A percentile compares a stretch with the other conserved stretches of the same genome.
Evolutionary conservation across 1,140 invertebrate genomes (phyloP).

Genomic region (Dufourea novaeangliae): DNA sequence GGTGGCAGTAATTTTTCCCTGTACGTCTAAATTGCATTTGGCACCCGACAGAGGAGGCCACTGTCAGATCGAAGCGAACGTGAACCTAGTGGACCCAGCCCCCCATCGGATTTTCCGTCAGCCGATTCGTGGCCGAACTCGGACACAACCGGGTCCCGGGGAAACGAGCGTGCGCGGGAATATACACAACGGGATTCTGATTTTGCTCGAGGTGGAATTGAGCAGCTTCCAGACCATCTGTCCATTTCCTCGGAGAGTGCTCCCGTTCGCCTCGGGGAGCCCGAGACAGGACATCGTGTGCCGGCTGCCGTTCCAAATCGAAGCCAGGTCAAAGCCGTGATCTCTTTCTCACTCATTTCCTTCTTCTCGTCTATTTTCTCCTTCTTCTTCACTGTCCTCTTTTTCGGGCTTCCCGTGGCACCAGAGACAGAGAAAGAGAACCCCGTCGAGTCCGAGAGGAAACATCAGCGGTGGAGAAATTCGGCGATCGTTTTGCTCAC

Average conservation of each 20-base stretch:
- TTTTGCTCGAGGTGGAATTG: slow-evolving; percentile 66
- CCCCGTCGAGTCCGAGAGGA: neutral
- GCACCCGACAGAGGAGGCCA: neutral
- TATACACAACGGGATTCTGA: slow-evolving; percentile 61
- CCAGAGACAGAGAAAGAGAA: neutral
- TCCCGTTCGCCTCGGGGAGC: slow-evolving; percentile 63
- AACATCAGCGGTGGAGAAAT: slow-evolving; percentile 38
- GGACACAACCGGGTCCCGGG: slow-evolving; percentile 13
- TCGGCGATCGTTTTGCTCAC: slow-evolving; percentile 46
- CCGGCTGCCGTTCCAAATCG: slow-evolving; percentile 52
- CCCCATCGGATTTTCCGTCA: slow-evolving; percentile 58
- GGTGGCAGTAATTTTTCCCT: slow-evolving; percentile 9
- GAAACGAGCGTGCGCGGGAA: slow-evolving; percentile 57
- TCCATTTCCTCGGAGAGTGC: slow-evolving; percentile 69
- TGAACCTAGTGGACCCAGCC: too few species aligned
- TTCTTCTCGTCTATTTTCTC: neutral
- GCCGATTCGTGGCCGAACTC: slow-evolving; percentile 36
- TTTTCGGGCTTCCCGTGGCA: neutral
- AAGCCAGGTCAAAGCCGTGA: slow-evolving; percentile 43
- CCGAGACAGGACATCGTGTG: slow-evolving; percentile 10
- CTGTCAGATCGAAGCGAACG: slow-evolving; percentile 32
- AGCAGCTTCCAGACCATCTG: slow-evolving; percentile 67
- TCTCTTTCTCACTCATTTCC: slow-evolving; percentile 7
- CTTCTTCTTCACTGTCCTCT: neutral
- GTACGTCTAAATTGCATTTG: slow-evolving; percentile 42